Conservation (phyloP, 2,113 vertebrate genomes). For the Urocolius indicus region DNA sequence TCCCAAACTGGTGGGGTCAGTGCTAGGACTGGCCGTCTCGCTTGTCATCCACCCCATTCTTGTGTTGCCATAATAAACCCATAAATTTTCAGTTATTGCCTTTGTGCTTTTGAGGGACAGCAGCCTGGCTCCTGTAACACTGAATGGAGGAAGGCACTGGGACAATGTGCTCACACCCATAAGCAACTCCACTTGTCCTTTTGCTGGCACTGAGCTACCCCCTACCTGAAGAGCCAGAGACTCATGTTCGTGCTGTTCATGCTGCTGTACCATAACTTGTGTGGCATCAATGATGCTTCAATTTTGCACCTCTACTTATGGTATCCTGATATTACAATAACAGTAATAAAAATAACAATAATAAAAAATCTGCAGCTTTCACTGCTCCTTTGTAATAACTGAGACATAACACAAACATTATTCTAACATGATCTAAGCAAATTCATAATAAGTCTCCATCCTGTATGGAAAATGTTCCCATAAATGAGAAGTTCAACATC, state of each 20-base stretch:
- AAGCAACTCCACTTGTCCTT: not conserved
- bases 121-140: not conserved
- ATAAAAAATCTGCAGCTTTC: not conserved
- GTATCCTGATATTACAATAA: not conserved
- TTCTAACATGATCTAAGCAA: not conserved
- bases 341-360: too few species aligned
- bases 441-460: not conserved
- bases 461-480: not conserved
- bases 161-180: rapidly evolving
- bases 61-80: not conserved
- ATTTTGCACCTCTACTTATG: not conserved
- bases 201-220: not conserved
- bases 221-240: rapidly evolving
- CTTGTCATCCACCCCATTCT: not conserved
- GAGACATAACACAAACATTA: not conserved
- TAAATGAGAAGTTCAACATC: not conserved
- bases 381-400: not conserved
- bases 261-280: rapidly evolving
- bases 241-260: rapidly evolving
- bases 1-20: rapidly evolving
- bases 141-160: not conserved
- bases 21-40: not conserved
- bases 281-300: rapidly evolving
- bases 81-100: not conserved
- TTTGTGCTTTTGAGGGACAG: not conserved